Evolutionary conservation across 2,113 vertebrate species (phyloP).

Genomic region (Chionis minor): DNA sequence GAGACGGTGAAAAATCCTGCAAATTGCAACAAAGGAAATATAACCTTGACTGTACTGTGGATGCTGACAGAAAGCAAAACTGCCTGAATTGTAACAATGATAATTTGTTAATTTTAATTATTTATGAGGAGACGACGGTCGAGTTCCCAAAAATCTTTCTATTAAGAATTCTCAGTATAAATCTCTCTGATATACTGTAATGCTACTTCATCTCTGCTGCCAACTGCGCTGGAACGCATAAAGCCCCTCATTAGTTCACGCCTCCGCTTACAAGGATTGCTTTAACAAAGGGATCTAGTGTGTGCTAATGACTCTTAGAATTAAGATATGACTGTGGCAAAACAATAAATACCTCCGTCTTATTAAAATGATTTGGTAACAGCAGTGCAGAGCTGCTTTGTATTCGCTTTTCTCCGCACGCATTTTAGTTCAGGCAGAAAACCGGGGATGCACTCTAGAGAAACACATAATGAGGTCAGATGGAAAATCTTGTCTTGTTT

Average conservation of each 20-base stretch:
- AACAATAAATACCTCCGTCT: conserved; percentile 72
- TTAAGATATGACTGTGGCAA: conserved; percentile 61
- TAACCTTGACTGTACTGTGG: not conserved
- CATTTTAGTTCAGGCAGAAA: conserved; percentile 71
- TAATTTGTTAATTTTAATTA: conserved; percentile 76
- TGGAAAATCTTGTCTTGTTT: conserved; percentile 75
- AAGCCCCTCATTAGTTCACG: conserved; percentile 69
- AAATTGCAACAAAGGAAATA: conserved; percentile 33
- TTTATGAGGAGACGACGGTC: conserved; percentile 51
- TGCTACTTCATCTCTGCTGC: conserved; percentile 64
- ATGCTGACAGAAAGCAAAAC: conserved; percentile 54
- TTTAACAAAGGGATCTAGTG: conserved; percentile 63
- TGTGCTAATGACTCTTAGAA: conserved; percentile 66
- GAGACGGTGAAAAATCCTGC: not conserved
- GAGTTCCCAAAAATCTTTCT: conserved; percentile 61
- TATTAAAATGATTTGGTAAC: conserved; percentile 65
- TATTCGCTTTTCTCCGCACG: conserved; percentile 43
- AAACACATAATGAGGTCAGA: conserved; percentile 78
- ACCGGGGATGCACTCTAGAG: conserved; percentile 67
- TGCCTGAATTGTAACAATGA: conserved; percentile 51
- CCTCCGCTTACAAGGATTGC: conserved; percentile 56
- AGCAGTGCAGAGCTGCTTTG: conserved; percentile 49
- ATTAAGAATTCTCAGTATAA: conserved; percentile 60
- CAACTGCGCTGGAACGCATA: conserved; percentile 43
- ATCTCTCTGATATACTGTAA: conserved; percentile 63